phyloP scores from a whole-genome alignment of 2,888 invertebrate species.

The Synergus umbraculus region DNA sequence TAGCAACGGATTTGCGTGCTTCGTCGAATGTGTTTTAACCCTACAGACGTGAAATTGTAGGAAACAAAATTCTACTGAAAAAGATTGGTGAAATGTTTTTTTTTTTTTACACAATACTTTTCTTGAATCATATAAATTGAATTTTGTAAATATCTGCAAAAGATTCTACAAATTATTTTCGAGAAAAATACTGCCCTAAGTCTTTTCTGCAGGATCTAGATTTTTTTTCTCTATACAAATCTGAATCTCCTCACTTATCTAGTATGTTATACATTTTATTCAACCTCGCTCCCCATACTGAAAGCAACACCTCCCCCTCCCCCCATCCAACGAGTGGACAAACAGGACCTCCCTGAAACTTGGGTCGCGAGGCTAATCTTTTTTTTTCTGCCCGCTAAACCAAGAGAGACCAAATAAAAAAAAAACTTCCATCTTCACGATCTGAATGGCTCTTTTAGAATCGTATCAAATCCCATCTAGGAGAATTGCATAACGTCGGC shows the following conservation, averaged over 20 bases:
- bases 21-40: neutral
- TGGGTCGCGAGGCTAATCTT: slow-evolving; percentile 26
- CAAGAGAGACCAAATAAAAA: neutral
- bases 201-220: neutral
- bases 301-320: slow-evolving; percentile 23
- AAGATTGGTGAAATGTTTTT: neutral
- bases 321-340: neutral
- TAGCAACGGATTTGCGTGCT: slow-evolving; percentile 26
- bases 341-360: slow-evolving; percentile 38
- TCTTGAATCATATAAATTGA: too few species aligned
- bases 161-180: too few species aligned
- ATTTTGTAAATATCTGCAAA: too few species aligned
- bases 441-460: slow-evolving; percentile 37
- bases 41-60: neutral
- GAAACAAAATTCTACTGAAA: neutral
- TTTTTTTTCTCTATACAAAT: neutral
- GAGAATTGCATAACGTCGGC: slow-evolving; percentile 28
- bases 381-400: slow-evolving; percentile 2
- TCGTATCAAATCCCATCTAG: slow-evolving; percentile 26
- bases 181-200: neutral
- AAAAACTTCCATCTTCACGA: neutral
- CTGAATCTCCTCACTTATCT: neutral
- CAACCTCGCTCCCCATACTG: neutral
- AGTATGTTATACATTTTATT: slow-evolving; percentile 21
- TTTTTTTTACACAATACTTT: neutral